Evolutionary conservation across 2,888 invertebrate species (phyloP).

Genomic region (Ethmia dodecea): DNA sequence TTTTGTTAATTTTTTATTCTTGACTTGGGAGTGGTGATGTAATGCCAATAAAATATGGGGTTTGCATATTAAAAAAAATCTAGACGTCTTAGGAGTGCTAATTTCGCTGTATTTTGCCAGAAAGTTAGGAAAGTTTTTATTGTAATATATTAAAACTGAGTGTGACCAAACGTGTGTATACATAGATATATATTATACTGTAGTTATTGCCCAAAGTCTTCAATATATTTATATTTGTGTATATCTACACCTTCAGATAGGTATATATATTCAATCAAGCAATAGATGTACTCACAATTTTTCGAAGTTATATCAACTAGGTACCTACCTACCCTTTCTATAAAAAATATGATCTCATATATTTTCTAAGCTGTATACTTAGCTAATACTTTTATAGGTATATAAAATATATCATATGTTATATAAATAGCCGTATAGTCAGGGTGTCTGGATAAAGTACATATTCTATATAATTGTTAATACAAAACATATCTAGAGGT

Average conservation of each 20-base stretch:
- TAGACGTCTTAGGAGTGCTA: slow-evolving; percentile 21
- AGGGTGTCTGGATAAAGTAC: slow-evolving; percentile 36
- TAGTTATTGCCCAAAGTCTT: slow-evolving; percentile 36
- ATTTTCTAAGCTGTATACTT: slow-evolving; percentile 7
- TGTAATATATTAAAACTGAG: slow-evolving; percentile 9
- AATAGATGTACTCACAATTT: slow-evolving; percentile 28
- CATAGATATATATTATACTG: slow-evolving; percentile 33
- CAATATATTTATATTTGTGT: slow-evolving; percentile 29
- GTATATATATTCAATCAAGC: slow-evolving; percentile 4
- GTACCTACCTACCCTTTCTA: neutral
- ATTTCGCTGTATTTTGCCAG: slow-evolving; percentile 14
- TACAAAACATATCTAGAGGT: slow-evolving; percentile 20
- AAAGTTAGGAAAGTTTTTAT: slow-evolving; percentile 1
- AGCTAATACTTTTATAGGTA: no score
- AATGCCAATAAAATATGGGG: slow-evolving; percentile 16
- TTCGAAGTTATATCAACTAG: neutral
- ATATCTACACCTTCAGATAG: slow-evolving; percentile 23
- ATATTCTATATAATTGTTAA: slow-evolving; percentile 12
- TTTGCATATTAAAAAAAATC: slow-evolving; percentile 19
- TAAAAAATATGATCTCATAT: no score
- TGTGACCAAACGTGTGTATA: slow-evolving; percentile 18
- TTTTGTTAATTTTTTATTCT: slow-evolving; percentile 22
- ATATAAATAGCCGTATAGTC: slow-evolving; percentile 32
- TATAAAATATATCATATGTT: neutral
- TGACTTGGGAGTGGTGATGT: slow-evolving; percentile 29